Conservation (phyloP, 2,888 invertebrate species). For the Athalia cordata region DNA sequence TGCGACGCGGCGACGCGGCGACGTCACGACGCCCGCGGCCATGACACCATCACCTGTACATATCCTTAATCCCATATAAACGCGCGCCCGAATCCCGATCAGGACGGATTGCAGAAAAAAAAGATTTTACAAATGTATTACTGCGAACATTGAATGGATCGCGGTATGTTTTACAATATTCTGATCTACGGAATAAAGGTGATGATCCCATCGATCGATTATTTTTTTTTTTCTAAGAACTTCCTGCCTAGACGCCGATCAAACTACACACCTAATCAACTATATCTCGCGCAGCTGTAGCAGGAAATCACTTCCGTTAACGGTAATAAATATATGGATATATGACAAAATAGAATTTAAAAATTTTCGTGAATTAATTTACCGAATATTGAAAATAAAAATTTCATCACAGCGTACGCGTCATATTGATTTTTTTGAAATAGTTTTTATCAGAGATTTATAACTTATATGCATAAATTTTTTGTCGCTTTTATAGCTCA, state of each 20-base stretch:
- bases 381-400: no score
- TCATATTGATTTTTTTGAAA: slow-evolving; percentile 1
- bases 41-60: slow-evolving; percentile 19
- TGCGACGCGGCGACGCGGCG: neutral
- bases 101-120: neutral
- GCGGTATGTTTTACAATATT: no score
- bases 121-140: neutral
- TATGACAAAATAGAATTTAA: neutral
- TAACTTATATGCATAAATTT: no score
- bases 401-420: neutral
- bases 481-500: no score
- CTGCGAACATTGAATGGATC: no score
- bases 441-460: neutral
- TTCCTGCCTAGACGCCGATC: slow-evolving; percentile 29
- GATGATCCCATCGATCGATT: slow-evolving; percentile 8
- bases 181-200: neutral
- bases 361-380: neutral
- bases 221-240: slow-evolving; percentile 6
- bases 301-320: slow-evolving; percentile 34
- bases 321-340: slow-evolving; percentile 25
- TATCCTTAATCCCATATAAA: neutral
- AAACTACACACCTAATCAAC: slow-evolving; percentile 38
- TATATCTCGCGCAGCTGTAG: slow-evolving; percentile 4
- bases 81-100: no score
- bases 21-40: slow-evolving; percentile 32